Conservation (phyloP, 2,888 invertebrate genomes). For the Neuroscelio doddi region DNA sequence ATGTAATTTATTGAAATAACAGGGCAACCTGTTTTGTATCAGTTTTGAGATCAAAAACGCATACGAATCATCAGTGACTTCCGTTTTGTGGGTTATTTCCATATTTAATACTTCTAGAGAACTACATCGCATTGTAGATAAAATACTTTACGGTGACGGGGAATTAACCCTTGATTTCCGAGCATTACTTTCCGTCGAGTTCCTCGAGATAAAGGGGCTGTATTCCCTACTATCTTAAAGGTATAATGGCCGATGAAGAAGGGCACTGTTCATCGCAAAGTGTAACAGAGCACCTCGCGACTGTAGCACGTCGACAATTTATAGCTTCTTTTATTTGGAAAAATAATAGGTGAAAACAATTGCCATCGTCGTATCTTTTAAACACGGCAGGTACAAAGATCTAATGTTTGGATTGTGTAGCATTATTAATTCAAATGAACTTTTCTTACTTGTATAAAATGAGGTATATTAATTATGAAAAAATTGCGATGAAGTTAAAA, state of each 20-base stretch:
- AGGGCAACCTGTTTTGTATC: background rate
- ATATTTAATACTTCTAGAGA: slow-evolving; percentile 59
- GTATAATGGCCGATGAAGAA: slow-evolving; percentile 67
- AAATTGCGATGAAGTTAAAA: too few species aligned
- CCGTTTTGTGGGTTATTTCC: slow-evolving; percentile 53
- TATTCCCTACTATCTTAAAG: slow-evolving; percentile 61
- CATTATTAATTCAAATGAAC: background rate
- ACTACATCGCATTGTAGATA: slow-evolving; percentile 59
- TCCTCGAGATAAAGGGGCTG: slow-evolving; percentile 68
- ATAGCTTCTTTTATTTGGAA: slow-evolving; percentile 65
- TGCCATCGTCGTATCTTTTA: slow-evolving; percentile 18
- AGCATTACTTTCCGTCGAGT: slow-evolving; percentile 67
- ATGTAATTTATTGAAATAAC: background rate
- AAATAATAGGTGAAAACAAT: slow-evolving; percentile 55
- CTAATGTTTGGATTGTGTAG: background rate
- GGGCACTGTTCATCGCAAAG: slow-evolving; percentile 63
- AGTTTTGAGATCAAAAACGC: slow-evolving; percentile 9
- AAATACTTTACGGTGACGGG: slow-evolving; percentile 66
- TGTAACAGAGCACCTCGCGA: slow-evolving; percentile 58
- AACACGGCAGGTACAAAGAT: slow-evolving; percentile 10
- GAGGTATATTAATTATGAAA: too few species aligned
- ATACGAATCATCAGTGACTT: slow-evolving; percentile 43
- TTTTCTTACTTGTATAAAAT: too few species aligned
- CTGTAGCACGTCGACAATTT: slow-evolving; percentile 55
- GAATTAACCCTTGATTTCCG: slow-evolving; percentile 72